Conservation (phyloP, 1,140 invertebrate genomes). For the Anastrepha obliqua region DNA sequence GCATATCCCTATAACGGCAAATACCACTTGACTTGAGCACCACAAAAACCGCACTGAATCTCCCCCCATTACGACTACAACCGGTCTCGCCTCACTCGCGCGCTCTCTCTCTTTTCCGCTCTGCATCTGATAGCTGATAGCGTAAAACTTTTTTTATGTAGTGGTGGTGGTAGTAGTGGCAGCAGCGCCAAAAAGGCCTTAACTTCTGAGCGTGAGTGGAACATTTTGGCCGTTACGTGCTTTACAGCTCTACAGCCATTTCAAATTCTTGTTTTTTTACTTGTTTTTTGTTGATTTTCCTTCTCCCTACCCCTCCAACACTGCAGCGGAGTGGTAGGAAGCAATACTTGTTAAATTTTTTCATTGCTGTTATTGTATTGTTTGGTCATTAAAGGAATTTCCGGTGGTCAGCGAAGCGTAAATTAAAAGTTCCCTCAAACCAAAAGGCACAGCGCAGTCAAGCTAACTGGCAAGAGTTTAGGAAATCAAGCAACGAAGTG, state of each 20-base stretch:
- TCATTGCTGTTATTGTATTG: slow-evolving; percentile 53
- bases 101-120: background rate
- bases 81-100: background rate
- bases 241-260: slow-evolving; percentile 7
- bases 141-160: slow-evolving; percentile 6
- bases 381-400: slow-evolving; percentile 68
- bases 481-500: background rate
- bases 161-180: background rate
- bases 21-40: background rate
- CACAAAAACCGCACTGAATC: slow-evolving; percentile 31
- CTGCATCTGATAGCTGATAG: background rate
- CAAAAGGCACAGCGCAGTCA: background rate
- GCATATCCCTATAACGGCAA: too few relatives aligned
- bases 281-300: background rate
- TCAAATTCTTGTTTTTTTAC: background rate
- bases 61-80: background rate
- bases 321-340: background rate
- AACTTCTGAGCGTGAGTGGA: slow-evolving; percentile 13
- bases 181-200: background rate
- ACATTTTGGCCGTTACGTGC: slow-evolving; percentile 50
- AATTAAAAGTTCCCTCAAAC: slow-evolving; percentile 59
- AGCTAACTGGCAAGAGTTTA: slow-evolving; percentile 8
- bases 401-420: slow-evolving; percentile 65
- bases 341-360: slow-evolving; percentile 25
- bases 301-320: background rate